Base-by-base conservation (phyloP, 2,888 invertebrate species). In the Dicranocentrus wangi region DNA sequence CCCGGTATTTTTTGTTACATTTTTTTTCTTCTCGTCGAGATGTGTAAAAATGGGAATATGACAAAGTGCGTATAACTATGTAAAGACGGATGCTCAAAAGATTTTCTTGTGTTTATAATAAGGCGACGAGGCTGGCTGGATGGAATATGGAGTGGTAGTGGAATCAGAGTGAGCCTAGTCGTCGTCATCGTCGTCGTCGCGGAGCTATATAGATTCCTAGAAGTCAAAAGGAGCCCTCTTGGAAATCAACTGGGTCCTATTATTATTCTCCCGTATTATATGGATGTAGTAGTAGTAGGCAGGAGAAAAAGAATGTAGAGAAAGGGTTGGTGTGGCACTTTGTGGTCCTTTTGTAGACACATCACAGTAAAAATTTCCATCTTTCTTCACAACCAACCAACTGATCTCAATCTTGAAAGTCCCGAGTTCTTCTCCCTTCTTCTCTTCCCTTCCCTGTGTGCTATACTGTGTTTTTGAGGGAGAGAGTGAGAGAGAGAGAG, bases 211-310 rank as follows among this genome's bases (percentile, higher is more conserved):
- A 32, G 10, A 32, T 32, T 32, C 32, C 5, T 32, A 10, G 19
- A 19, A 65, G 32, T 32, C 28, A 66, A 58, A 61, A 60, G n/a
- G 43, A 76, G 68, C 68, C 60, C 47, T 43, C 32, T 43, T 28
- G 39, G 32, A 77, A 77, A 77, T 77, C 76, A 69, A 77, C 76
- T 68, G 76, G 76, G 68, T 19, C 65, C 75, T 77, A 69, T 77
- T 77, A 76, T 69, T 69, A 69, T 77, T 69, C 69, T 51, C 32
- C 17, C 19, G 58, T 55, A 61, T 60, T 69, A 19, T 17, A 61
- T 72, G 25, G 17, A 65, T 25, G 15, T 21, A 43, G 23, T 21
- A 21, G 47, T n/a, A 47, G n/a, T n/a, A n/a, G n/a, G n/a, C n/a
- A n/a, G n/a, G n/a, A n/a, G n/a, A n/a, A n/a, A n/a, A n/a, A n/a